A percentile compares a stretch with the other conserved stretches of the same genome.
phyloP scores from a whole-genome alignment of 2,797 vertebrate genomes.

The Sebastiscus tertius region DNA sequence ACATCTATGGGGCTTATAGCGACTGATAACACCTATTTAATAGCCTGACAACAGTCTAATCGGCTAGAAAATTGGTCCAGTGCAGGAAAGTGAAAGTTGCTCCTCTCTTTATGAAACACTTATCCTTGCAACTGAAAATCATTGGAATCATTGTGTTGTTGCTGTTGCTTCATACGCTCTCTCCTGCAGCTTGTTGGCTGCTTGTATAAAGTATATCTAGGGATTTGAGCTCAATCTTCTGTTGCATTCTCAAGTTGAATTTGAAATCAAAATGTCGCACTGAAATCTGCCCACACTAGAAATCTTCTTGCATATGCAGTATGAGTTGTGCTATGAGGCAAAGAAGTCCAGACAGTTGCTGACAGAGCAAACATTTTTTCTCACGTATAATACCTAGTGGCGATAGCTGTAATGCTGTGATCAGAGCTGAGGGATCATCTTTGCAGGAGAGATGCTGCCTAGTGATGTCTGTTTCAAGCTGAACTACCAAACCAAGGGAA shows the following conservation, averaged over 20 bases:
- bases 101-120: neutral
- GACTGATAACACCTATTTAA: too few species aligned
- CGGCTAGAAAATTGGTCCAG: neutral
- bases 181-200: neutral
- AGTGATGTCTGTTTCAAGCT: conserved; percentile 45
- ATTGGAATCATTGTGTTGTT: neutral
- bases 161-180: neutral
- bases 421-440: conserved; percentile 24
- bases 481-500: neutral
- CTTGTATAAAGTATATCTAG: neutral
- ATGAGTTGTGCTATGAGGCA: neutral
- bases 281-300: conserved; percentile 4
- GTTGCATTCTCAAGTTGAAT: neutral
- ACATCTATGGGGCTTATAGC: too few species aligned
- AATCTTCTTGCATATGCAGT: neutral
- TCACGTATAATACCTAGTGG: conserved; percentile 48
- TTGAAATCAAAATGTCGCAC: conserved; percentile 1
- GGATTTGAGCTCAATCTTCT: neutral
- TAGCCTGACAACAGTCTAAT: too few species aligned
- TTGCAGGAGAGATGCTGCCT: conserved; percentile 27
- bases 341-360: conserved; percentile 46
- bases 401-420: conserved; percentile 38
- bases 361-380: conserved; percentile 46
- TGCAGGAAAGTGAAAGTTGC: neutral
- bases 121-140: neutral